These are phyloP conservation scores for Sinocyclocheilus maitianheensis DNA, from an alignment of 2,113 vertebrate genomes.

Conservation along the genomic window DNA sequence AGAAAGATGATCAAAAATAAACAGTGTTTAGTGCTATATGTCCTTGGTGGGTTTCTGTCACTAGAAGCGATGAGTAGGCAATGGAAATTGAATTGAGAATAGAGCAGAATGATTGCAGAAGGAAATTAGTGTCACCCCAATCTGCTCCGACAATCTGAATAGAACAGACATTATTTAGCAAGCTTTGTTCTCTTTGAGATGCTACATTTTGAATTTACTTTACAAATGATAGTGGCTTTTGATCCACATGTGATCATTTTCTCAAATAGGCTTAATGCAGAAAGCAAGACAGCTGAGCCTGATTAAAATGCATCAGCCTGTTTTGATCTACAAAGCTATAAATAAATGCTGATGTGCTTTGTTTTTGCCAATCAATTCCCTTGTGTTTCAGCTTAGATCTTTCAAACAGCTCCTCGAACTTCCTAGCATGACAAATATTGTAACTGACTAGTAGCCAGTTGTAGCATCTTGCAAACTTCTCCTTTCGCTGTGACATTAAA, in stretches of 20 bases:
- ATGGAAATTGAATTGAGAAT: background rate
- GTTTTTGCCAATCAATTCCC: background rate
- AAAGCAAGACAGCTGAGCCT: background rate
- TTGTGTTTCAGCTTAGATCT: background rate
- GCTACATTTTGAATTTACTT: background rate
- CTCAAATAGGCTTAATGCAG: background rate
- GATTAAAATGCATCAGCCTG: background rate
- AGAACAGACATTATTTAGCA: background rate
- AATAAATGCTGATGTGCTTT: background rate
- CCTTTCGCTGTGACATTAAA: background rate
- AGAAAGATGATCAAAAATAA: background rate
- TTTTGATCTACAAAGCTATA: slow-evolving; percentile 27
- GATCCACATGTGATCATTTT: background rate
- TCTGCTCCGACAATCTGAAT: background rate
- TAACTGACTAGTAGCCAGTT: background rate
- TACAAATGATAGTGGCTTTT: slow-evolving; percentile 13
- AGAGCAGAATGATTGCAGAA: background rate
- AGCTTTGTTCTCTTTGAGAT: slow-evolving; percentile 20
- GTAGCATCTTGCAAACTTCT: background rate
- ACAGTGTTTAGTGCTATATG: background rate
- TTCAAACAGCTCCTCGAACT: background rate
- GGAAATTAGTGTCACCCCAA: background rate
- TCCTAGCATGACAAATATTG: background rate
- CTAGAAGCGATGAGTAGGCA: background rate
- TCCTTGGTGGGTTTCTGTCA: background rate